Conservation (phyloP, 1,140 invertebrate genomes). For the Tetragonula clypearis region DNA sequence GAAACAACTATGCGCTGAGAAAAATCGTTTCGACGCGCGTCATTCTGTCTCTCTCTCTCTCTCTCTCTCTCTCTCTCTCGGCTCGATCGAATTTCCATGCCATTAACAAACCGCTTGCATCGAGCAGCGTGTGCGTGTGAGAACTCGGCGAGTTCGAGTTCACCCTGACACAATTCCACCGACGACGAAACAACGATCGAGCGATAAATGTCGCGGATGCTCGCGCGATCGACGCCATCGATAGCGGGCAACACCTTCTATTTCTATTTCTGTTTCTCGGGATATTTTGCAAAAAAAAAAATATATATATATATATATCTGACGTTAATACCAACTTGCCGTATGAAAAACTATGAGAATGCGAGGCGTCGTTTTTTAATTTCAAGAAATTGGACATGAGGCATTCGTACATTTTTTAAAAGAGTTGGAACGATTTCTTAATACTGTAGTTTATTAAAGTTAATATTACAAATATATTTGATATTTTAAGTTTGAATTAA, state of each 20-base stretch:
- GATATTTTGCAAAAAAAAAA: no score
- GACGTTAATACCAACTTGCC: constrained; percentile 93
- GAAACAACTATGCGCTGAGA: background rate
- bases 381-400: constrained; percentile 77
- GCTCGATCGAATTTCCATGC: constrained; percentile 26
- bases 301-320: no score
- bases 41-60: background rate
- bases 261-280: background rate
- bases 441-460: constrained; percentile 51
- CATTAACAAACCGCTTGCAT: constrained; percentile 1
- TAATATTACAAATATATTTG: constrained; percentile 52
- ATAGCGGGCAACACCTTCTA: background rate
- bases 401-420: constrained; percentile 65
- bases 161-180: constrained; percentile 38
- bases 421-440: constrained; percentile 51
- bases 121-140: background rate
- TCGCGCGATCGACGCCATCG: background rate
- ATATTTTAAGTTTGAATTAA: constrained; percentile 54
- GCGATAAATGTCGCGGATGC: background rate
- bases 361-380: constrained; percentile 77
- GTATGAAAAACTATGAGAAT: constrained; percentile 92
- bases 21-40: background rate
- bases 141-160: constrained; percentile 26
- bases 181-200: background rate
- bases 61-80: background rate